Evolutionary conservation across 2,113 vertebrate genomes (phyloP).

Genomic region (Rhabdomys dilectus): DNA sequence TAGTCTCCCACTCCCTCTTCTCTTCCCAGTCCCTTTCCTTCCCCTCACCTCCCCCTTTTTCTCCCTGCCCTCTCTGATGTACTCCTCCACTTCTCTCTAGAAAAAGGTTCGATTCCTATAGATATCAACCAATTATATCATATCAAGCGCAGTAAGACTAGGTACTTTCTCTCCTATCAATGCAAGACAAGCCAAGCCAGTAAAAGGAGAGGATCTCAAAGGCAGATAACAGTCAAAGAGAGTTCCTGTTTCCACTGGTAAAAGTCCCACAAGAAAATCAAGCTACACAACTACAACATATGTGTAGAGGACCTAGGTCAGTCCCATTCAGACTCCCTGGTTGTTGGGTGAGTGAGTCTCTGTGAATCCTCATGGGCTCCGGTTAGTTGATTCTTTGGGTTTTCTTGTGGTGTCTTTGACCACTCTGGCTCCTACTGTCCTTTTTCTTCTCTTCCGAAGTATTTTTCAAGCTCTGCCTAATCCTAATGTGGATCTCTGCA

Average conservation of each 20-base stretch:
- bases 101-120: neutral
- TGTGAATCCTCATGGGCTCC: neutral
- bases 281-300: neutral
- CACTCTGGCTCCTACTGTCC: neutral
- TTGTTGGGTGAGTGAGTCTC: neutral
- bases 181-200: neutral
- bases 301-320: neutral
- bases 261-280: neutral
- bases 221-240: neutral
- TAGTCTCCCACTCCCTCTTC: neutral
- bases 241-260: neutral
- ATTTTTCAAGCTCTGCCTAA: neutral
- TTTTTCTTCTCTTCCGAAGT: neutral
- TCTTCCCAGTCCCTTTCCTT: neutral
- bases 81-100: neutral
- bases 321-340: neutral
- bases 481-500: neutral
- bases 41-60: neutral
- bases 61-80: neutral
- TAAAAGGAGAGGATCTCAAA: neutral
- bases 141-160: neutral
- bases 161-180: neutral
- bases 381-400: neutral
- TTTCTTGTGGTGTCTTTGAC: neutral
- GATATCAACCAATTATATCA: neutral